Base-by-base conservation (phyloP, 2,888 invertebrate genomes). In the Saturnia pavonia region DNA sequence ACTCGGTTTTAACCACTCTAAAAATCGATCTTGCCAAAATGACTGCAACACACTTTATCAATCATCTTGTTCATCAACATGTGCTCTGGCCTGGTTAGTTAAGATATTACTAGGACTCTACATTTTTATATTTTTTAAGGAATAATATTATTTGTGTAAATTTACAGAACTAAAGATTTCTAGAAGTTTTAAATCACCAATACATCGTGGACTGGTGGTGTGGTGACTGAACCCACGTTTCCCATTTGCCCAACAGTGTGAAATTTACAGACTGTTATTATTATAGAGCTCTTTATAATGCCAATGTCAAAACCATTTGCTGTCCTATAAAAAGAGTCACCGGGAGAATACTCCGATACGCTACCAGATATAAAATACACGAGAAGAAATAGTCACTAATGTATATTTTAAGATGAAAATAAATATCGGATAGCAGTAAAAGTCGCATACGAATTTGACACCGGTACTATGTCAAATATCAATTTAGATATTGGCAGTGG, bases 381-480 rank as follows among this genome's bases (percentile, higher is more conserved):
- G 73, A 66, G 70, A 70, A 72, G 78, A 80, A 76, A 75, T 80
- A 77, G 73, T 74, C 70, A 73, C 80, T 83, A 83, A 85, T 83
- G 82, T 82, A 83, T 81, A 82, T 84, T 85, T 67, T 83, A 80
- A 76, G 78, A 77, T 79, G 79, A 19, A 77, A 74, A 83, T 83
- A 83, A 84, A 85, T 70, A 70, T 70, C 70, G 70, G 79, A 78
- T 74, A 72, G 79, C 78, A 80, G 80, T 89, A 88, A 89, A 88
- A 80, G 87, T 88, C 87, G 79, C 78, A 80, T 74, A 78, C 76
- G 80, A 82, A 78, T 74, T 74, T 77, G 76, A 76, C 82, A 70
- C 54, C 66, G 70, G 65, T 85, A 81, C 83, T 80, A 82, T 85
- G 87, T 87, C 88, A 87, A 88, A 88, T 88, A 89, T 89, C 85